Conservation (phyloP, 1,140 invertebrate species). For the Drosophila sproati region DNA sequence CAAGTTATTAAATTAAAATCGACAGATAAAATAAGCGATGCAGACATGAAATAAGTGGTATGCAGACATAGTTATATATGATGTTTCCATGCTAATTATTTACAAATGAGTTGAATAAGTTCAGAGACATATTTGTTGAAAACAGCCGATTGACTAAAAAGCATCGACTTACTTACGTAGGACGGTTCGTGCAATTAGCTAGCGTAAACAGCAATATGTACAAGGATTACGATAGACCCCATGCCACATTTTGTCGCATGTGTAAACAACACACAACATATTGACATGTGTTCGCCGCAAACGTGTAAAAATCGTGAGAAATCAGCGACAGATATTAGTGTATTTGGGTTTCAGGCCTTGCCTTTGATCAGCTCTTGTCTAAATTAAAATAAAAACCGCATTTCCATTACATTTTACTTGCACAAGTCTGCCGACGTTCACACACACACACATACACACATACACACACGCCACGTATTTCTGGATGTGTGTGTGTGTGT, state of each 20-base stretch:
- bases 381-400: conserved; percentile 80
- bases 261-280: conserved; percentile 6
- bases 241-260: background rate
- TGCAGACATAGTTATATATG: too few relatives aligned
- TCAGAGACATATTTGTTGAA: background rate
- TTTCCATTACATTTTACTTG: conserved; percentile 63
- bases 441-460: conserved; percentile 3
- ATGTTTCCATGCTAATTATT: too few relatives aligned
- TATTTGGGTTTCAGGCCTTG: conserved; percentile 38
- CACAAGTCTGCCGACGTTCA: conserved; percentile 20
- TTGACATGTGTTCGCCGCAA: background rate
- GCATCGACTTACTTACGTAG: too few relatives aligned
- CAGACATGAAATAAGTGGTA: too few relatives aligned
- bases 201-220: background rate
- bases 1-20: too few relatives aligned
- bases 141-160: too few relatives aligned
- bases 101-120: background rate
- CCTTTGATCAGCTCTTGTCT: conserved; percentile 59
- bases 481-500: background rate
- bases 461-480: background rate
- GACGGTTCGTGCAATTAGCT: background rate
- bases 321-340: conserved; percentile 47
- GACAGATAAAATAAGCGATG: too few relatives aligned
- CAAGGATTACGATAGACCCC: background rate
- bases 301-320: conserved; percentile 16